A percentile compares a stretch with the other conserved stretches of the same genome.
Conservation (phyloP, 1,140 invertebrate genomes). For the Planococcus citri region DNA sequence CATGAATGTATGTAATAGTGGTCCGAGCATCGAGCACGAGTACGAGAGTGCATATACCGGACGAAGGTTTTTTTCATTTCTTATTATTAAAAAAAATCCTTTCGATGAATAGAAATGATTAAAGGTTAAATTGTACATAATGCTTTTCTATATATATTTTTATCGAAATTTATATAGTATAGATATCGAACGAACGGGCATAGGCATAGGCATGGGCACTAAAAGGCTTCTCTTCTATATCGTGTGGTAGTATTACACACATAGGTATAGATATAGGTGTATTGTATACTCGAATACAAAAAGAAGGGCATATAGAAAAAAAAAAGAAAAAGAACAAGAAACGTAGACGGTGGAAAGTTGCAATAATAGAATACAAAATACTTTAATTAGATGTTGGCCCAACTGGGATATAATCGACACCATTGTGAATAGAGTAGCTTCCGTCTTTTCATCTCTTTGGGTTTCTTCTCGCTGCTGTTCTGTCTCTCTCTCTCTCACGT, state of each 20-base stretch:
- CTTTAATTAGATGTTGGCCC: constrained; percentile 1
- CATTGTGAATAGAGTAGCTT: constrained; percentile 6
- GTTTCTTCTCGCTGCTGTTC: too few relatives aligned
- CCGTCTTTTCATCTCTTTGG: neutral
- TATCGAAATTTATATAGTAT: neutral
- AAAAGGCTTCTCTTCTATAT: too few relatives aligned
- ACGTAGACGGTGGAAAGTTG: neutral
- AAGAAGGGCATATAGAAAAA: neutral
- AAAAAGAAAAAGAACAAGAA: neutral
- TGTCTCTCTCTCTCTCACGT: too few relatives aligned
- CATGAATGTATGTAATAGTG: too few relatives aligned
- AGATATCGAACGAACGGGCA: too few relatives aligned
- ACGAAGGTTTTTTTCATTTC: neutral
- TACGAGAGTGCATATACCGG: neutral
- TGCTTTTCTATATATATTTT: constrained; percentile 6
- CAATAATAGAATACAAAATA: constrained; percentile 8
- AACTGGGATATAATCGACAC: constrained; percentile 1
- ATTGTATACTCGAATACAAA: neutral
- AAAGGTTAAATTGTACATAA: neutral
- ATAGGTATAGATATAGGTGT: too few relatives aligned
- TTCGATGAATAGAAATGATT: neutral
- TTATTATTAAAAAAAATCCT: neutral
- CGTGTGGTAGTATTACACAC: too few relatives aligned
- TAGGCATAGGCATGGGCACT: too few relatives aligned
- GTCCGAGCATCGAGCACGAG: too few relatives aligned